A percentile compares a stretch with the other conserved stretches of the same genome.
Conservation (phyloP, 2,888 invertebrate genomes). For the Rhodophaea formosa region DNA sequence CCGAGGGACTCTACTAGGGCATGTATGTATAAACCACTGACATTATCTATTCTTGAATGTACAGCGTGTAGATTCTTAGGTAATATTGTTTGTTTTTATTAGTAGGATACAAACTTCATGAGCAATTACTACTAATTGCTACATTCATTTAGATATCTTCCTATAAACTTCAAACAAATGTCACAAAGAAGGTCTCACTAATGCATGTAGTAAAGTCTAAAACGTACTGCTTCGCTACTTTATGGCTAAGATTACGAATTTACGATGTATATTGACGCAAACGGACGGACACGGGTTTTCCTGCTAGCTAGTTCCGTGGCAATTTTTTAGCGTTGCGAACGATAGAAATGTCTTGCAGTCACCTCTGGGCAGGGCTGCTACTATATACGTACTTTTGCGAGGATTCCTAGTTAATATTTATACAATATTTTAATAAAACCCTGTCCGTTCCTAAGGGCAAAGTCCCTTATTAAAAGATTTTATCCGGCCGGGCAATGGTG, state of each 20-base stretch:
- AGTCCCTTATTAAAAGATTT: too few species aligned
- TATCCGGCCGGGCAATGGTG: too few species aligned
- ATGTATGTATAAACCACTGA: too few species aligned
- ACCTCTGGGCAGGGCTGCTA: background rate
- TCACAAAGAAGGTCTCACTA: background rate
- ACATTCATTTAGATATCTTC: background rate
- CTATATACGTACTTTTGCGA: background rate
- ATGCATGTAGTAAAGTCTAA: background rate
- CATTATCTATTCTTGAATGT: too few species aligned
- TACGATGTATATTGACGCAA: background rate
- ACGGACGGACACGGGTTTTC: conserved; percentile 4
- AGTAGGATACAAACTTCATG: background rate
- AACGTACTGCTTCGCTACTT: background rate
- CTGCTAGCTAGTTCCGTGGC: conserved; percentile 7
- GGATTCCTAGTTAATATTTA: background rate
- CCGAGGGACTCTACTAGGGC: too few species aligned
- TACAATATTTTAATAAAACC: too few species aligned
- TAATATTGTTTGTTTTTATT: too few species aligned
- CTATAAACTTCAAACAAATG: background rate
- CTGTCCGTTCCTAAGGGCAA: too few species aligned
- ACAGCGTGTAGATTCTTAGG: too few species aligned
- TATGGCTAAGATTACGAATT: background rate
- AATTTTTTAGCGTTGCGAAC: background rate
- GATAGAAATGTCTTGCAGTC: conserved; percentile 2
- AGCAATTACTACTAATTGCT: background rate